A percentile compares a stretch with the other conserved stretches of the same genome.
Evolutionary conservation across 2,888 invertebrate species (phyloP).

Genomic region (Lordiphosa andalusiaca): DNA sequence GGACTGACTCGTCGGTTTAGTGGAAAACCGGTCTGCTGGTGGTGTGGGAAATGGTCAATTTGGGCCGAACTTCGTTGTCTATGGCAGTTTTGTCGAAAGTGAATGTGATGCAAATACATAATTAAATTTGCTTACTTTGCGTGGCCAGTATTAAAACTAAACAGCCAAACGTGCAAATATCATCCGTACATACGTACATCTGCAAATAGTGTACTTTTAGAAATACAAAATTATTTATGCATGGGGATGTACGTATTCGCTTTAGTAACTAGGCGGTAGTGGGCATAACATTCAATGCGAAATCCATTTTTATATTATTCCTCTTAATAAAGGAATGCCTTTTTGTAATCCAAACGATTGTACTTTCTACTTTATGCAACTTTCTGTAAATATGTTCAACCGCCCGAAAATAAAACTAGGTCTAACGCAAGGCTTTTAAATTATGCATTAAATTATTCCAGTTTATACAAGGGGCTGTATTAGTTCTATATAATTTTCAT

Average conservation of each 20-base stretch:
- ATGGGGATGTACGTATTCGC: background rate
- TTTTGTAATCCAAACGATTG: background rate
- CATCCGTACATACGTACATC: conserved; percentile 1
- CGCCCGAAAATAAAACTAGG: too few relatives aligned
- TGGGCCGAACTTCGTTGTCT: conserved; percentile 43
- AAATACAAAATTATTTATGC: background rate
- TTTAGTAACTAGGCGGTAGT: background rate
- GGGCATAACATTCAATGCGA: background rate
- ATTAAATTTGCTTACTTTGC: conserved; percentile 28
- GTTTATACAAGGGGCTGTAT: too few relatives aligned
- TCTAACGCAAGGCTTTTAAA: too few relatives aligned
- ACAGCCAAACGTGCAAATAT: background rate
- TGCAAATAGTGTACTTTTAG: background rate
- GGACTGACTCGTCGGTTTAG: conserved; percentile 31
- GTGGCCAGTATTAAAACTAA: conserved; percentile 5
- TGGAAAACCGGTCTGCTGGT: conserved; percentile 47
- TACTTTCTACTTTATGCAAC: too few relatives aligned
- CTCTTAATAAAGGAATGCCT: background rate
- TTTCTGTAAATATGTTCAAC: too few relatives aligned
- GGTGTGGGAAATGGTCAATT: conserved; percentile 59
- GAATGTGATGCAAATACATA: conserved; percentile 56
- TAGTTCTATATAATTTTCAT: too few relatives aligned
- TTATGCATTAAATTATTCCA: too few relatives aligned
- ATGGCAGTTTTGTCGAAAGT: conserved; percentile 49
- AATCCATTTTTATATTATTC: background rate